Conservation (phyloP, 2,888 invertebrate species). For the Pharmacophagus antenor region DNA sequence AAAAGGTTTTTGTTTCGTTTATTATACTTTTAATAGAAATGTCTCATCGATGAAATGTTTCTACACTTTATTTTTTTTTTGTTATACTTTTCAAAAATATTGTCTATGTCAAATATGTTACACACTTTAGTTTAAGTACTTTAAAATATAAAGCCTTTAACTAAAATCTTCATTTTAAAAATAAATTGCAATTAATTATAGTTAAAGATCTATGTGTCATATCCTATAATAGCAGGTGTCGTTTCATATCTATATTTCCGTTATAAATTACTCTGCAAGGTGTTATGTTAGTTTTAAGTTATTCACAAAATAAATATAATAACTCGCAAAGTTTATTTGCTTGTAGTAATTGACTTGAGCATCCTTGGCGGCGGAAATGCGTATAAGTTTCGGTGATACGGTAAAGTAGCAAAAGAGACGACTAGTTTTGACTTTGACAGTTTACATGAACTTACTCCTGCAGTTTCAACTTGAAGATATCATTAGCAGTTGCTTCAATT, state of each 20-base stretch:
- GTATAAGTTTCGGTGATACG: conserved; percentile 3
- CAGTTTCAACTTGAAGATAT: neutral
- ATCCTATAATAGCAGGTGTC: no score
- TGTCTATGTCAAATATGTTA: neutral
- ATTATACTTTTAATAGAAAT: neutral
- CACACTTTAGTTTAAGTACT: no score
- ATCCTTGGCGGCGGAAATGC: neutral
- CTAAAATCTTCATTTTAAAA: no score
- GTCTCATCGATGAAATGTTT: neutral
- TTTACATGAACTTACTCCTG: conserved; percentile 2
- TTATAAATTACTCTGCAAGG: no score
- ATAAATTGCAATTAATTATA: no score
- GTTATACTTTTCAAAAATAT: neutral
- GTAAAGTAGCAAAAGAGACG: neutral
- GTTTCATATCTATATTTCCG: no score
- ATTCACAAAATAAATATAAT: neutral
- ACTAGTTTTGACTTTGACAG: conserved; percentile 1
- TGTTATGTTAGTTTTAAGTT: conserved; percentile 2
- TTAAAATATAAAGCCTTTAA: no score
- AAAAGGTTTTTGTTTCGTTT: neutral
- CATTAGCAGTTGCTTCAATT: conserved; percentile 3
- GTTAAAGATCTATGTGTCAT: no score
- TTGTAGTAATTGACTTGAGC: neutral
- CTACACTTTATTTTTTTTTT: neutral
- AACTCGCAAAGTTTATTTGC: neutral